Percentiles rank a stretch among this genome's conserved stretches.
phyloP scores from a whole-genome alignment of 2,888 invertebrate genomes.

The Mechanitis messenoides region DNA sequence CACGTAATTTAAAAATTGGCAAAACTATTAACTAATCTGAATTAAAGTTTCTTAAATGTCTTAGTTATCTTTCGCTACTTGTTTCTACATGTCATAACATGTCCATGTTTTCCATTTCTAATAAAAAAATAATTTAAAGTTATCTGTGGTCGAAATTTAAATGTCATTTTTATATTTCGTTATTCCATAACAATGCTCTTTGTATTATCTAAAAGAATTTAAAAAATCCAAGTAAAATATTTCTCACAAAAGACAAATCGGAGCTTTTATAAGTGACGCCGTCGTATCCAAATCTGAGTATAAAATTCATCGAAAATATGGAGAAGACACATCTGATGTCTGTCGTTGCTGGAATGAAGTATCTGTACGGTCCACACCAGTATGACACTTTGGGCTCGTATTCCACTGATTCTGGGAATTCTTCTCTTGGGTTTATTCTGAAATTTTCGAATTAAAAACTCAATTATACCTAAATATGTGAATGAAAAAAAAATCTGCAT shows the following conservation, averaged over 20 bases:
- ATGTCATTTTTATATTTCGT: too few relatives aligned
- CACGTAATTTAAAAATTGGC: too few relatives aligned
- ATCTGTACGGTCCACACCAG: constrained; percentile 68
- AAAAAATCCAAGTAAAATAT: background rate
- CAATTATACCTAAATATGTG: background rate
- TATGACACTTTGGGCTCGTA: constrained; percentile 70
- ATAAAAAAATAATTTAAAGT: too few relatives aligned
- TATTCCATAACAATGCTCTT: background rate
- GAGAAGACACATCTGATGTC: constrained; percentile 69
- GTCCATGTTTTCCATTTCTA: too few relatives aligned
- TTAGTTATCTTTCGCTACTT: too few relatives aligned
- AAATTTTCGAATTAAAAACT: background rate
- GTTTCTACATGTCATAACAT: too few relatives aligned
- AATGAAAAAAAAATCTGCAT: background rate
- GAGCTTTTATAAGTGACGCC: constrained; percentile 68
- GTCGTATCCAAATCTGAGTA: constrained; percentile 65
- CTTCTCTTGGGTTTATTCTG: constrained; percentile 68
- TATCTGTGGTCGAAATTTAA: too few relatives aligned
- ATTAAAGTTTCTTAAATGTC: too few relatives aligned
- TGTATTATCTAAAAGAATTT: background rate
- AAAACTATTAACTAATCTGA: too few relatives aligned
- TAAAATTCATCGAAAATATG: constrained; percentile 70
- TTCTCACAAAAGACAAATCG: constrained; percentile 61
- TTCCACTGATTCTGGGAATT: constrained; percentile 69
- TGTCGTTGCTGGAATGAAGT: constrained; percentile 69